phyloP scores from a whole-genome alignment of 2,888 invertebrate genomes.

The Copidosoma aretas region DNA sequence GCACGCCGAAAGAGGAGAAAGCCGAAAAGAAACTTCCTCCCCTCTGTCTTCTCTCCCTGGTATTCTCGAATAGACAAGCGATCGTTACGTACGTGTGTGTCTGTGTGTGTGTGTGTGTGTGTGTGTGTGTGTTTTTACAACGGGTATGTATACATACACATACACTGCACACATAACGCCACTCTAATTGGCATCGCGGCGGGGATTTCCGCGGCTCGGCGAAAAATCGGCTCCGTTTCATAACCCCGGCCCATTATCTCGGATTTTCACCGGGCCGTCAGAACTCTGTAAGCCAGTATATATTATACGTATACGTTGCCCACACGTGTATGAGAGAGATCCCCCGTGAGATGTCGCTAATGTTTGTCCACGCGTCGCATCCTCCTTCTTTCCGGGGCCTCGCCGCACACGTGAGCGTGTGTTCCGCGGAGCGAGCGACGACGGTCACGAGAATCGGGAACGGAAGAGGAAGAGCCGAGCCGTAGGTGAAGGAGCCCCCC shows the following conservation, averaged over 20 bases:
- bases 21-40: not conserved
- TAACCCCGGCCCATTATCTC: slow-evolving; percentile 11
- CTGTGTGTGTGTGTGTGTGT: no score
- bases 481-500: not conserved
- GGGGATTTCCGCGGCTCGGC: not conserved
- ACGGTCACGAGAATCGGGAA: slow-evolving; percentile 31
- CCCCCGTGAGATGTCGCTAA: no score
- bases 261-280: not conserved
- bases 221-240: slow-evolving; percentile 8
- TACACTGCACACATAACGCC: not conserved
- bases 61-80: not conserved
- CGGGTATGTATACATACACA: no score
- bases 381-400: no score
- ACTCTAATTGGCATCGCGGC: slow-evolving; percentile 12
- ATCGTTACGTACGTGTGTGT: no score
- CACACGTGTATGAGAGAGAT: not conserved
- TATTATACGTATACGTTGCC: no score
- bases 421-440: not conserved
- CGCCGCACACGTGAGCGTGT: no score
- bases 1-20: not conserved
- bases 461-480: slow-evolving; percentile 33
- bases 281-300: not conserved
- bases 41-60: not conserved
- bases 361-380: no score
- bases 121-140: no score